Evolutionary conservation across 1,140 invertebrate species (phyloP).

Genomic region (Pollicipes pollicipes): DNA sequence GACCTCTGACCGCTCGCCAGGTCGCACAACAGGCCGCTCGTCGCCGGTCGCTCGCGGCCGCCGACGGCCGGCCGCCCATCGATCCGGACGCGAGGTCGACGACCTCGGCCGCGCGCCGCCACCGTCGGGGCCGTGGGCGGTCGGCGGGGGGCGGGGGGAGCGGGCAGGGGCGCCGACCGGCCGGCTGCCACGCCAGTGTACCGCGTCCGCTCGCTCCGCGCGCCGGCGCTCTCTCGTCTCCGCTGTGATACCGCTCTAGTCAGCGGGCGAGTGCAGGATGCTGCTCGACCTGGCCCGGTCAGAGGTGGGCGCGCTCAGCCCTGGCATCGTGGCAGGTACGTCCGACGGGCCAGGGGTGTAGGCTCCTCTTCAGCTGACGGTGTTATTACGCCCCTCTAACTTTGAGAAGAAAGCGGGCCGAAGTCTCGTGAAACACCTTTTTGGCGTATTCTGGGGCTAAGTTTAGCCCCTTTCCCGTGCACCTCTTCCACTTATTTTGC

Average conservation of each 20-base stretch:
- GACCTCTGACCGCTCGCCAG: background rate
- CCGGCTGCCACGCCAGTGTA: background rate
- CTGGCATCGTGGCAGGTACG: background rate
- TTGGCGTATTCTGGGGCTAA: no score
- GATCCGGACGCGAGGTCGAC: background rate
- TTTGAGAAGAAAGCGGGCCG: no score
- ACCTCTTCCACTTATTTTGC: background rate
- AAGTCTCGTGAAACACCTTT: no score
- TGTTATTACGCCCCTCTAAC: background rate
- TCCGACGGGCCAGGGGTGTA: background rate
- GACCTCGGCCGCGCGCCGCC: background rate
- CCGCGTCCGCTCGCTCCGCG: no score
- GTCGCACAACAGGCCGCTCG: background rate
- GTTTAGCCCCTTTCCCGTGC: background rate
- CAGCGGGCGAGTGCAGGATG: background rate
- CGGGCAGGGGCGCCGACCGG: no score
- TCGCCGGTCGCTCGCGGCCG: background rate
- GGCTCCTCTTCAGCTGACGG: no score
- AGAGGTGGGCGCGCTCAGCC: background rate
- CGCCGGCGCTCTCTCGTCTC: no score
- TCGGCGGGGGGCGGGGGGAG: no score
- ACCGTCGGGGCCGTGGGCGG: background rate
- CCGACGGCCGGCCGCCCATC: background rate
- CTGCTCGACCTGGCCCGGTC: background rate
- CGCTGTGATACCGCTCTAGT: background rate